Conservation (phyloP, 1,140 invertebrate genomes). For the Caenorhabditis remanei region DNA sequence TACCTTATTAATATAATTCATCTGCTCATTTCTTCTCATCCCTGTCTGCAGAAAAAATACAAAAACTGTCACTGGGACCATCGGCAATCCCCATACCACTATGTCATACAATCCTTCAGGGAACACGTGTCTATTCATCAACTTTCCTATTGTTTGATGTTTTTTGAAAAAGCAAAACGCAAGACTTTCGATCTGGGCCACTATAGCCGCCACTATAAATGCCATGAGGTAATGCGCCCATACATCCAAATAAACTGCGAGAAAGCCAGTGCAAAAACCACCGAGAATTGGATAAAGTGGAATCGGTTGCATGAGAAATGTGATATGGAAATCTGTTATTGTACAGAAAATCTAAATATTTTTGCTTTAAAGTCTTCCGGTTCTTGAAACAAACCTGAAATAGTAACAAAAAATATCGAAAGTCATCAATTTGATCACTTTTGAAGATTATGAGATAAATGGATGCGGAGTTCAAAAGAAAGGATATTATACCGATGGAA, state of each 20-base stretch:
- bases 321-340: not conserved
- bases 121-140: not conserved
- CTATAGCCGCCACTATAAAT: not conserved
- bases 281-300: not conserved
- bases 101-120: not conserved
- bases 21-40: not conserved
- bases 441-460: not conserved
- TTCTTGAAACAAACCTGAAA: not conserved
- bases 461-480: not conserved
- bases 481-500: not conserved
- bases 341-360: constrained; percentile 1
- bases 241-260: not conserved
- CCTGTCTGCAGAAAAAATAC: not conserved
- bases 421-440: not conserved
- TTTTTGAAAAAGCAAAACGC: constrained; percentile 1
- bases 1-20: not conserved
- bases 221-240: constrained; percentile 4
- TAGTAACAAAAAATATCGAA: not conserved
- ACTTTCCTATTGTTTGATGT: not conserved
- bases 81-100: not conserved
- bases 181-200: not conserved
- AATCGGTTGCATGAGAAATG: not conserved
- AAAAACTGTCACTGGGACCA: not conserved
- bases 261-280: not conserved
- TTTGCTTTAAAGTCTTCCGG: too few species aligned